Conservation (phyloP, 1,140 invertebrate species). For the Caenorhabditis latens region DNA sequence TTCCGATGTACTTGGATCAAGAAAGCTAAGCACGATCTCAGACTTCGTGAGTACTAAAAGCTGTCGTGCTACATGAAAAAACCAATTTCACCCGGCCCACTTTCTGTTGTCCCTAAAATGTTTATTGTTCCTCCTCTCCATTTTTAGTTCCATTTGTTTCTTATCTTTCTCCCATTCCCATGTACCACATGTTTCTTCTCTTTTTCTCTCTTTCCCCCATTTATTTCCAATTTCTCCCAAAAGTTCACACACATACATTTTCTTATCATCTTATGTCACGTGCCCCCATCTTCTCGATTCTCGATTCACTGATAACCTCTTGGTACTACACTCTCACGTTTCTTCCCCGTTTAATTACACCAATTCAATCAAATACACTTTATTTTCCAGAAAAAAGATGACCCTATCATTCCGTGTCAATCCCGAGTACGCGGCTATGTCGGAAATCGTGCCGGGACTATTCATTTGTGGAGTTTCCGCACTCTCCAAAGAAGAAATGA, state of each 20-base stretch:
- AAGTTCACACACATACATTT: slow-evolving; percentile 17
- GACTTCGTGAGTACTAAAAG: no score
- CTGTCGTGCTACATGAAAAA: no score
- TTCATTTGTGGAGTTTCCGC: slow-evolving; percentile 75
- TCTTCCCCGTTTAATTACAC: not conserved
- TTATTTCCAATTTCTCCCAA: not conserved
- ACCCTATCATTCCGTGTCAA: slow-evolving; percentile 73
- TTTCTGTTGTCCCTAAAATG: no score
- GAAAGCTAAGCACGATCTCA: no score
- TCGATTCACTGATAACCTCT: not conserved
- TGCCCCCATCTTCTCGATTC: not conserved
- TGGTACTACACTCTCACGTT: not conserved
- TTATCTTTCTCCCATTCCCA: not conserved
- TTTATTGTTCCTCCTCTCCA: not conserved
- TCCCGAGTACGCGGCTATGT: slow-evolving; percentile 74
- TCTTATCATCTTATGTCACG: not conserved
- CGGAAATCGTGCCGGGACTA: slow-evolving; percentile 73
- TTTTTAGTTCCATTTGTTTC: not conserved
- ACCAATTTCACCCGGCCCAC: no score
- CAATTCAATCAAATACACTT: no score
- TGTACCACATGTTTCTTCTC: not conserved
- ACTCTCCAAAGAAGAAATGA: slow-evolving; percentile 73
- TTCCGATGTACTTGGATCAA: no score
- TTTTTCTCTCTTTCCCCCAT: not conserved
- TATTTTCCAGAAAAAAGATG: slow-evolving; percentile 10